Evolutionary conservation across 2,888 invertebrate genomes (phyloP).

Genomic region (Idaea dimidiata): DNA sequence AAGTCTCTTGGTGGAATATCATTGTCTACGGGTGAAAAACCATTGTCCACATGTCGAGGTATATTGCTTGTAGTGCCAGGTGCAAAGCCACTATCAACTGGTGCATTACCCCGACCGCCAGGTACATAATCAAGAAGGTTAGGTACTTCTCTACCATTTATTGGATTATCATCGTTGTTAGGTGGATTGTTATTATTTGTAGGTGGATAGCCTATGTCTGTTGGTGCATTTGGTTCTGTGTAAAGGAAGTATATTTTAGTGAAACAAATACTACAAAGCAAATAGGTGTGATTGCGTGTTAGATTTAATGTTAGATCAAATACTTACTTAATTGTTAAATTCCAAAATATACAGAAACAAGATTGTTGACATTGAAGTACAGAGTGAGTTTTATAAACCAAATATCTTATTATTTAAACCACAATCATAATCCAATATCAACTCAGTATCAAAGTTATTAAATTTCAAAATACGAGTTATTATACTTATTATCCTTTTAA

Average conservation of each 20-base stretch:
- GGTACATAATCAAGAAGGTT: neutral
- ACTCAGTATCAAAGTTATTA: neutral
- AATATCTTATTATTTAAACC: neutral
- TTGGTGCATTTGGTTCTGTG: neutral
- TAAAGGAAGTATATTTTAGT: neutral
- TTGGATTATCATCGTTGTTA: neutral
- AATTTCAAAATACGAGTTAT: conserved; percentile 7
- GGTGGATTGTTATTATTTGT: neutral
- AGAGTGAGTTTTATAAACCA: neutral
- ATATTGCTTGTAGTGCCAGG: neutral
- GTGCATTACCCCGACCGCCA: neutral
- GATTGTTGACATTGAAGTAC: neutral
- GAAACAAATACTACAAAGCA: neutral
- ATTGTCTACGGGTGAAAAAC: neutral
- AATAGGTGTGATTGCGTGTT: neutral
- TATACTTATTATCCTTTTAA: conserved; percentile 13
- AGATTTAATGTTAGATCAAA: too few relatives aligned
- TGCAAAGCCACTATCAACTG: neutral
- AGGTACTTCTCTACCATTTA: neutral
- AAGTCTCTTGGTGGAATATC: neutral
- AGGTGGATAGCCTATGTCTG: neutral
- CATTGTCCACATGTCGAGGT: neutral
- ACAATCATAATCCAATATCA: neutral
- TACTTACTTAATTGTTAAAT: neutral
- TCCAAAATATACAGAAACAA: neutral